These are phyloP conservation scores for Spodoptera littoralis DNA, from an alignment of 2,888 invertebrate genomes.

Conservation along the genomic window DNA sequence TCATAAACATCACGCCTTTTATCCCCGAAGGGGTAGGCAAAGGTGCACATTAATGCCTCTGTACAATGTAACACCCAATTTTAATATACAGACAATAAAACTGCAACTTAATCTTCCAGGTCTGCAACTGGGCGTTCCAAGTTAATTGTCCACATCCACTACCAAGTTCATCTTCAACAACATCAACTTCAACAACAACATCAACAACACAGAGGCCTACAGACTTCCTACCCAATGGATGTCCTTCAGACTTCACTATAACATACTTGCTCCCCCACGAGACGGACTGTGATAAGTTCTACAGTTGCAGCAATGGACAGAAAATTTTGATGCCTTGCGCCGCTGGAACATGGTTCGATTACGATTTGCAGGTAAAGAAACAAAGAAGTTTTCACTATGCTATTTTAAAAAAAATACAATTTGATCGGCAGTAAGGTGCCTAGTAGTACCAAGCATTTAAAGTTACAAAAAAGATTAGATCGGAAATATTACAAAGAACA, in stretches of 20 bases:
- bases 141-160: constrained; percentile 36
- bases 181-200: not conserved
- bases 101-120: constrained; percentile 12
- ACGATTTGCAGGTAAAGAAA: constrained; percentile 61
- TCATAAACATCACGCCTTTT: too few species aligned
- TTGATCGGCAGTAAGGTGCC: too few species aligned
- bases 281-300: constrained; percentile 67
- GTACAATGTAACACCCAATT: too few species aligned
- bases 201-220: not conserved
- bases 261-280: constrained; percentile 69
- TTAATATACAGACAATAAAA: too few species aligned
- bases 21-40: too few species aligned
- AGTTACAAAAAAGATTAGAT: too few species aligned
- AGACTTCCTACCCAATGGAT: constrained; percentile 64
- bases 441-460: too few species aligned
- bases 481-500: too few species aligned
- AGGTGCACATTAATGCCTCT: too few species aligned
- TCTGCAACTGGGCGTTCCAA: constrained; percentile 42
- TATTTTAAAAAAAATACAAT: too few species aligned
- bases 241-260: constrained; percentile 66
- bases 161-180: constrained; percentile 7
- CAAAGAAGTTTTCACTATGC: too few species aligned
- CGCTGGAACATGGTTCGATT: constrained; percentile 65
- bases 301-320: constrained; percentile 66
- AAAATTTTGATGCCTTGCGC: constrained; percentile 61